Conservation (phyloP, 2,888 invertebrate species). For the Pristionchus japonicus region DNA sequence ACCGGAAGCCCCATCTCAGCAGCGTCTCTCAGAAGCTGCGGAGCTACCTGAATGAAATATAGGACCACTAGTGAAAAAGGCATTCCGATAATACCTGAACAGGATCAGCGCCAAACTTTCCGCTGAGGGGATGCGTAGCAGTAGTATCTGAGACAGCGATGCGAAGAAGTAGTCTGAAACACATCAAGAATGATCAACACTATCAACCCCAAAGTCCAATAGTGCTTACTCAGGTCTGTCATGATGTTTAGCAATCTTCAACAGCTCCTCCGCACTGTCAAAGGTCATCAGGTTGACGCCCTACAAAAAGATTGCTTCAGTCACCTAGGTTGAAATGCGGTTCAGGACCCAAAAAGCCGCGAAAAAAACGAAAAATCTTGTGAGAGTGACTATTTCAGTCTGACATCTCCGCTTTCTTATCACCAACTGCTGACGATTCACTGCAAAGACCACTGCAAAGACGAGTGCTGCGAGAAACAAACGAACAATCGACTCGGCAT, state of each 20-base stretch:
- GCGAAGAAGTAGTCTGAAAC: slow-evolving; percentile 86
- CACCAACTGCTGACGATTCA: too few species aligned
- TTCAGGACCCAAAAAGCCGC: too few species aligned
- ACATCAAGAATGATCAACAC: too few species aligned
- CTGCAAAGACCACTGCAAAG: too few species aligned
- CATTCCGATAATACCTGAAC: slow-evolving; percentile 54
- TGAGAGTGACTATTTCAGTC: too few species aligned
- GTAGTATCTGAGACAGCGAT: slow-evolving; percentile 84
- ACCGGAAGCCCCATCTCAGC: slow-evolving; percentile 65
- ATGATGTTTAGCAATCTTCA: slow-evolving; percentile 65
- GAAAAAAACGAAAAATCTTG: too few species aligned
- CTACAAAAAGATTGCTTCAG: too few species aligned
- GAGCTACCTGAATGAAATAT: slow-evolving; percentile 51
- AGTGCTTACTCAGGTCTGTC: slow-evolving; percentile 64
- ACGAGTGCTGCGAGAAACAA: too few species aligned
- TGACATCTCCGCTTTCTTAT: too few species aligned
- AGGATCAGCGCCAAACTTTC: slow-evolving; percentile 75
- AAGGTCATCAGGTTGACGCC: slow-evolving; percentile 73
- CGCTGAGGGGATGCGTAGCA: slow-evolving; percentile 84
- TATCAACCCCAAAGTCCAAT: background rate
- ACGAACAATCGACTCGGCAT: slow-evolving; percentile 55
- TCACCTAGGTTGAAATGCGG: too few species aligned
- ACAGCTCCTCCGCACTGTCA: slow-evolving; percentile 71
- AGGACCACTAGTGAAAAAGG: background rate
- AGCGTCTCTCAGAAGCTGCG: slow-evolving; percentile 65